These are phyloP conservation scores for human (Homo sapiens) DNA, from an alignment of 2,113 vertebrate species.

Conservation along the genomic window DNA sequence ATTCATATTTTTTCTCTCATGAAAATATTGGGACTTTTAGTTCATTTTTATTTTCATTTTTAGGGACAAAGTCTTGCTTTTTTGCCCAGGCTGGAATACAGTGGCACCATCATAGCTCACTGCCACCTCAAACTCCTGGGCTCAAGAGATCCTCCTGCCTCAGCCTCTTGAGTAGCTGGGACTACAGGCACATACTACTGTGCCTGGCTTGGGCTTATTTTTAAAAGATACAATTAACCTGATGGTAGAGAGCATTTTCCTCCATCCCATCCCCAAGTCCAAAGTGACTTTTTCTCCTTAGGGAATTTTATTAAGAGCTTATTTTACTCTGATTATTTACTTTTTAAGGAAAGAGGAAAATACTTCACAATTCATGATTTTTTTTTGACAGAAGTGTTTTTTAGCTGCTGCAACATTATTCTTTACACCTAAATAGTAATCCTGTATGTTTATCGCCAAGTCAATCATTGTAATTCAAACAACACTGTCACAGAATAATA, in stretches of 20 bases:
- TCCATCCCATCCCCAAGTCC: background rate
- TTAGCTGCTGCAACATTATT: background rate
- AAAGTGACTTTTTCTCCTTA: constrained; percentile 12
- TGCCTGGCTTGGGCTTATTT: background rate
- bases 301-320: constrained; percentile 35
- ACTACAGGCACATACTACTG: too few species aligned
- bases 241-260: background rate
- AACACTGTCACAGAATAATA: background rate
- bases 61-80: too few species aligned
- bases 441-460: background rate
- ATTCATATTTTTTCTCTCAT: background rate
- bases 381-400: constrained; percentile 7
- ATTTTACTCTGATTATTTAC: background rate
- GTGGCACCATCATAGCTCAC: too few species aligned
- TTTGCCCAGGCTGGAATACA: too few species aligned
- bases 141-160: too few species aligned
- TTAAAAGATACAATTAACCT: background rate
- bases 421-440: background rate
- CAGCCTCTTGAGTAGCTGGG: too few species aligned
- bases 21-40: background rate
- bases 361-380: background rate
- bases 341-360: constrained; percentile 17
- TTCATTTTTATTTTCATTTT: too few species aligned
- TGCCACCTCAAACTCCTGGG: too few species aligned
- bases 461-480: background rate